Evolutionary conservation across 2,888 invertebrate species (phyloP), one percentile per base, ranked within the genome.

Genomic region (Trichogramma dendrolimi): DNA sequence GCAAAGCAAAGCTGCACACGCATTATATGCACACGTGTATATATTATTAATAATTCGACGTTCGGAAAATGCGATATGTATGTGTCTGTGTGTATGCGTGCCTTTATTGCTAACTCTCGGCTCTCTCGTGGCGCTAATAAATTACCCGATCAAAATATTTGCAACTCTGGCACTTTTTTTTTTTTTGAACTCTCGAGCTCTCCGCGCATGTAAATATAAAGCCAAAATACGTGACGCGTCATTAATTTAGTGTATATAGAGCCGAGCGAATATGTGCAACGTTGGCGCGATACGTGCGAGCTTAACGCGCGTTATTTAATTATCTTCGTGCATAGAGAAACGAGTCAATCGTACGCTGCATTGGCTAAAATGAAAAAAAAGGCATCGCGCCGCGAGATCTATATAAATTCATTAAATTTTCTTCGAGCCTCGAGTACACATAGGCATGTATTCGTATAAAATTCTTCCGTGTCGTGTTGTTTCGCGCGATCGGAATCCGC

Each of bases 331-430:
- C 48, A 27, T 41, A 42, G 43, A 42, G 43, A 14, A 62, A 62
- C 55, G 58, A 58, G 60, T 58, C 62, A 62, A 65, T 65, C 58
- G 54, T 43, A 46, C 49, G 3, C 42, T 27, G 27, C 40, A 38
- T 2, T 4, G 14, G 44, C 2, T 38, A 27, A 57, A 61, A 65
- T 27, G 27, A 27, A 27, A 27, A 14, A 27, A 27, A 27, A 27
- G 27, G 27, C 27, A 65, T 65, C 62, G 55, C 47, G 50, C 60
- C 49, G 55, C 55, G 27, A 27, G 27, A 27, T 27, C 27, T 27
- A 65, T 64, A 60, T 65, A 58, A 58, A 62, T 62, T 62, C 62
- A 60, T 65, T 62, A 57, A 60, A 62, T 58, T 60, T 58, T 58
- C 62, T 50, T 48, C 49, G 48, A 40, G 8, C 42, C 43, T 50